phyloP scores from a whole-genome alignment of 1,140 invertebrate genomes.

The Danaus plexippus region DNA sequence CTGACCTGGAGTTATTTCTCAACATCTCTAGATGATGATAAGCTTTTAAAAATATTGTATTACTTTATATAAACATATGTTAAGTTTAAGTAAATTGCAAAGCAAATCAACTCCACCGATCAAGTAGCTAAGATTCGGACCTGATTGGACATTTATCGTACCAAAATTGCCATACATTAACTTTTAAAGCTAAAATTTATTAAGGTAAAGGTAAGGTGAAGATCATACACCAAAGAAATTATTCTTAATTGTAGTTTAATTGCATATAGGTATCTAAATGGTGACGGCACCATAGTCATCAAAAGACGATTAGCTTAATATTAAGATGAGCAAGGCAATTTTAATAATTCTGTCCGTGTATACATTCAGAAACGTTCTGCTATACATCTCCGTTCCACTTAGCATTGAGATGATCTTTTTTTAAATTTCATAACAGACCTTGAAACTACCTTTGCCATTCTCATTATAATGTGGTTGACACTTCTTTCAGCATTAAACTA shows the following conservation, averaged over 20 bases:
- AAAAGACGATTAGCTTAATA: conserved; percentile 55
- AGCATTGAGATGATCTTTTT: conserved; percentile 14
- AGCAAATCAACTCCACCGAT: no score
- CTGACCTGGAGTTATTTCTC: conserved; percentile 17
- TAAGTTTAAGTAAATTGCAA: conserved; percentile 8
- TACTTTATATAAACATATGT: conserved; percentile 14
- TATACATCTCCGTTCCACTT: conserved; percentile 32
- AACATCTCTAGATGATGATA: conserved; percentile 24
- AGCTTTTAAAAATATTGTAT: conserved; percentile 20
- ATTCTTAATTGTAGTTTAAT: conserved; percentile 41
- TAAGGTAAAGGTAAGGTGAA: no score
- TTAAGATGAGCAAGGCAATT: conserved; percentile 37
- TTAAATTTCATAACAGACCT: conserved; percentile 10
- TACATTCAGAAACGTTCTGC: conserved; percentile 42
- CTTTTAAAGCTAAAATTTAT: no score
- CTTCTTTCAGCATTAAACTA: no score
- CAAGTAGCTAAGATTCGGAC: no score
- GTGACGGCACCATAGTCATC: conserved; percentile 38
- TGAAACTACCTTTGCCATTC: conserved; percentile 3
- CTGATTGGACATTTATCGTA: no score
- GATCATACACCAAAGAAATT: conserved; percentile 36
- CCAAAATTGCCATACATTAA: background rate
- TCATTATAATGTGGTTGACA: no score
- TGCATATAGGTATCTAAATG: conserved; percentile 32
- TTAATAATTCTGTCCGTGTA: conserved; percentile 43